Evolutionary conservation across 1,140 invertebrate species (phyloP).

Genomic region (Marisa cornuarietis): DNA sequence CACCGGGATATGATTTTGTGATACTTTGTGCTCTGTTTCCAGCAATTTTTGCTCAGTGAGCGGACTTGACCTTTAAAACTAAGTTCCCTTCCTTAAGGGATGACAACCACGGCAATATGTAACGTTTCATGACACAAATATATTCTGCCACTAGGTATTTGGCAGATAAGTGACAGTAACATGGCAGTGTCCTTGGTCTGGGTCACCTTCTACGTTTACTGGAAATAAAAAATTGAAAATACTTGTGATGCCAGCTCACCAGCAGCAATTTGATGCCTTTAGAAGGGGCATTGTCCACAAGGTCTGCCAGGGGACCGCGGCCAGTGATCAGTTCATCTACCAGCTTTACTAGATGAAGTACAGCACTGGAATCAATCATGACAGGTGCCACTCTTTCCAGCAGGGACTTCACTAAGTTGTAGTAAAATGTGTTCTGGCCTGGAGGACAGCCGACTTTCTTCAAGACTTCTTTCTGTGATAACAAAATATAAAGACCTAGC

Average conservation of each 20-base stretch:
- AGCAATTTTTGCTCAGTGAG: too few species aligned
- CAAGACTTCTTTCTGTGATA: slow-evolving; percentile 76
- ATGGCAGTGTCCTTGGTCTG: too few species aligned
- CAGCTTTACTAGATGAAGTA: slow-evolving; percentile 62
- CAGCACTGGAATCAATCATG: slow-evolving; percentile 90
- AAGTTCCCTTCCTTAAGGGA: too few species aligned
- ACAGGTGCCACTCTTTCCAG: slow-evolving; percentile 93
- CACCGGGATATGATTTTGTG: too few species aligned
- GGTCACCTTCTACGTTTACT: too few species aligned
- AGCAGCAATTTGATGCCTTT: slow-evolving; percentile 67
- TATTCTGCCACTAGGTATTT: too few species aligned
- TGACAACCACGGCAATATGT: too few species aligned
- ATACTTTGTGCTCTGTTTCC: too few species aligned
- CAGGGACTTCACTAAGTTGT: slow-evolving; percentile 94
- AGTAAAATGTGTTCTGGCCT: slow-evolving; percentile 93
- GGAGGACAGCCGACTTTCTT: slow-evolving; percentile 93
- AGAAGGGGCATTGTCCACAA: slow-evolving; percentile 48
- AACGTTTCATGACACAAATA: too few species aligned
- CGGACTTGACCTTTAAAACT: too few species aligned
- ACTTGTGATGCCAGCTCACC: slow-evolving; percentile 68
- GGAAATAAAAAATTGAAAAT: too few species aligned
- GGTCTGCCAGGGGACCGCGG: slow-evolving; percentile 47
- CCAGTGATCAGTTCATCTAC: slow-evolving; percentile 60
- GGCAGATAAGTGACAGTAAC: too few species aligned
- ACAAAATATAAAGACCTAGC: slow-evolving; percentile 4